Evolutionary conservation across 2,797 vertebrate species (phyloP), one percentile per base, ranked within the genome.

Genomic region (Sebastes kiyomatsui): DNA sequence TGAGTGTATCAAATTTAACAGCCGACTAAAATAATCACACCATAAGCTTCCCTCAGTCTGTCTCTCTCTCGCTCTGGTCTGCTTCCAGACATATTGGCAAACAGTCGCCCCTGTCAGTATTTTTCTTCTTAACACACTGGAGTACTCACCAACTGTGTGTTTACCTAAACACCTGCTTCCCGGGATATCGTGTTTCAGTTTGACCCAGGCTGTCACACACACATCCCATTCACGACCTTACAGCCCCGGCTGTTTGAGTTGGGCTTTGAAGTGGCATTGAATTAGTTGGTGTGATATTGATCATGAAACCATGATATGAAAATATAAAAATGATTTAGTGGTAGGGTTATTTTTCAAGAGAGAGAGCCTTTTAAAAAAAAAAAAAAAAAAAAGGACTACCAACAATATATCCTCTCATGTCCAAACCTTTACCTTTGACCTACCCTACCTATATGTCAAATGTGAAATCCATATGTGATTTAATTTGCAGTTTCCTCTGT

Each of bases 1-100:
- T 20, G 1, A 81, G 89, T 42, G 78, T 90, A 94, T 93, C 92
- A 89, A 58, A 92, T 94, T 93, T 94, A 92, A 94, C 88, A 83
- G 89, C 66, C 6, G 85, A 85, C 91, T 86, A 91, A 93, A 93
- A 93, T 93, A 92, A 92, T 93, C 93, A 79, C 73, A 54, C 75
- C 67, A 75, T 82, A 74, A 87, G 81, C 87, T 81, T 78, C 60
- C 28, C 58, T 66, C 23, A 25, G 42, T 72, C 61, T 52, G 74
- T 42, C 71, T 76, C 80, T 83, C 0, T 35, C 76, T 35, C 68
- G 70, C 77, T 83, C 71, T 90, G 78, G 87, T 84, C 66, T 33
- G 74, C 81, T 73, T 89, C 88, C 89, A 90, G 78, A 79, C 61
- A 71, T 74, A 84, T 92, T 82, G 79, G 76, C 81, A 84, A 84